These are phyloP conservation scores for Drosophila ironensis DNA, from an alignment of 1,140 invertebrate genomes.

Conservation along the genomic window DNA sequence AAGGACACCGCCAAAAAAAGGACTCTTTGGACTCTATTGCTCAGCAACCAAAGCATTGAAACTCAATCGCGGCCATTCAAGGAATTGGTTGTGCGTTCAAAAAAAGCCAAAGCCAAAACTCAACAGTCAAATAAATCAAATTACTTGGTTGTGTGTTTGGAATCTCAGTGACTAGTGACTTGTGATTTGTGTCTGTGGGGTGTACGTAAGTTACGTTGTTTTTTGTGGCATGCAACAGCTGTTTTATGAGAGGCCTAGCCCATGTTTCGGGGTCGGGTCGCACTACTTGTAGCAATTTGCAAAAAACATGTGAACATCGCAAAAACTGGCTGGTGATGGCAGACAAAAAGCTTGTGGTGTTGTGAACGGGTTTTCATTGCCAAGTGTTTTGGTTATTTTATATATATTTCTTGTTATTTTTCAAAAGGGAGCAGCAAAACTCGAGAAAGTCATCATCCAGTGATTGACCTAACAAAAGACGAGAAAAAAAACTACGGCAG, in stretches of 20 bases:
- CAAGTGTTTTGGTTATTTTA: neutral
- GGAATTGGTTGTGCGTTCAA: constrained; percentile 15
- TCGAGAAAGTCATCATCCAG: no score
- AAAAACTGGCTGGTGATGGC: constrained; percentile 26
- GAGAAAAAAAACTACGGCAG: neutral
- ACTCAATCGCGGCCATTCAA: constrained; percentile 12
- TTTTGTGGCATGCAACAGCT: constrained; percentile 30
- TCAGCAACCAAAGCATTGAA: constrained; percentile 16
- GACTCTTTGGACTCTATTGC: neutral
- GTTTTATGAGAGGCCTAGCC: constrained; percentile 23
- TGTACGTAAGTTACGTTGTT: neutral
- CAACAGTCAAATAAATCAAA: constrained; percentile 29
- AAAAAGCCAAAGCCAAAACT: constrained; percentile 34
- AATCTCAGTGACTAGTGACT: no score
- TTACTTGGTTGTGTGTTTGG: neutral
- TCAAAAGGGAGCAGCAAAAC: no score
- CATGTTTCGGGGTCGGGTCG: constrained; percentile 3
- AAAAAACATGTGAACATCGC: constrained; percentile 42
- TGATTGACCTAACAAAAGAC: no score
- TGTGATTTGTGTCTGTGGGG: no score
- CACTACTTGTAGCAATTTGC: constrained; percentile 19
- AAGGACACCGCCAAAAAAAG: no score
- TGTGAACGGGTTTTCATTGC: neutral
- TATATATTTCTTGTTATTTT: no score
- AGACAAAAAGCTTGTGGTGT: constrained; percentile 4